These are phyloP conservation scores for Artibeus lituratus DNA, from an alignment of 2,797 vertebrate genomes.

Conservation along the genomic window DNA sequence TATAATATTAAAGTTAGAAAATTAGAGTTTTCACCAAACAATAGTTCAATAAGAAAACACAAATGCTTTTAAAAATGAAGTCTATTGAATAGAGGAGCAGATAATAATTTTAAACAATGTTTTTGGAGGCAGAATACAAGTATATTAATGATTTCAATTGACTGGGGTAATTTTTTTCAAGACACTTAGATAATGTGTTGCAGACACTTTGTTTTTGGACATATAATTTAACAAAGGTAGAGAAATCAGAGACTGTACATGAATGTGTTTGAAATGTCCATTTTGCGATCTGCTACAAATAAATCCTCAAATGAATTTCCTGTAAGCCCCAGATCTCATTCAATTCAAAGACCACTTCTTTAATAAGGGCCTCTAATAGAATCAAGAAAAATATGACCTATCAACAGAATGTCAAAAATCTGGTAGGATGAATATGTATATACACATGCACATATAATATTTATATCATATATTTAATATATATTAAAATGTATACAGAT, in stretches of 20 bases:
- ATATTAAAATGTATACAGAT: not conserved
- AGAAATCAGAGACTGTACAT: not conserved
- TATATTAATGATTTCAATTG: not conserved
- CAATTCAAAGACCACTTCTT: not conserved
- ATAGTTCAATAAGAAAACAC: not conserved
- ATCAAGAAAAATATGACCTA: not conserved
- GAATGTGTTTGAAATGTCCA: not conserved
- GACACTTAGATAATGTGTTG: not conserved
- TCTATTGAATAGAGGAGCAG: not conserved
- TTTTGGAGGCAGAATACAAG: not conserved
- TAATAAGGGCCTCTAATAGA: not conserved
- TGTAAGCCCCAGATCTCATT: not conserved
- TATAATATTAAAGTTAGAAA: not conserved
- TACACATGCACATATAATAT: not conserved
- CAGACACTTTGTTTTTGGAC: not conserved
- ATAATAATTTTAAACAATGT: not conserved
- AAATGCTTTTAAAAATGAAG: not conserved
- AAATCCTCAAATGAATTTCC: not conserved
- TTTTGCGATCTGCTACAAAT: conserved; percentile 25
- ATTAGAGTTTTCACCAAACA: not conserved
- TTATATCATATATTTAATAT: not conserved
- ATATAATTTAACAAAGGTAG: not conserved
- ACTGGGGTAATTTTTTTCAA: not conserved
- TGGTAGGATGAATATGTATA: not conserved
- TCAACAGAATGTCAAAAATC: not conserved